Base-by-base conservation (phyloP, 2,888 invertebrate genomes). In the Eubasilissa splendida region DNA sequence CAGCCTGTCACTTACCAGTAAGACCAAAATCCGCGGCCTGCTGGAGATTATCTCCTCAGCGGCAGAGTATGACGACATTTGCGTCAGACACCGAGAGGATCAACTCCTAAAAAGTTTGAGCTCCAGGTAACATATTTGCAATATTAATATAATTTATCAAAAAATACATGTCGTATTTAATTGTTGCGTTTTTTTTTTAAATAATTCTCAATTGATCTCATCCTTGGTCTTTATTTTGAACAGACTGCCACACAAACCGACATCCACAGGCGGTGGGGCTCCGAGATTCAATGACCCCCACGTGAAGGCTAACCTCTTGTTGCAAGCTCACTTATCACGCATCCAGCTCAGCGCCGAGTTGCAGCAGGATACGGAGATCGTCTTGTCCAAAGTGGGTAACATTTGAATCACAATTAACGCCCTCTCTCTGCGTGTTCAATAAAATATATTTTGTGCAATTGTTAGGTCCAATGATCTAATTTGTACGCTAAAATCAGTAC, bases 1-100 rank as follows among this genome's bases (percentile, higher is more conserved):
- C 92, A 98, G 98, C 86, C 93, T 99, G 86, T 99, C 99, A 0
- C 90, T 99, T 71, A 99, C 98, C 85, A 96, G 93, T 85, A 99
- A 99, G 90, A 99, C 99, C 0, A 99, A 99, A 90, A 97, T 99
- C 82, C 94, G 98, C 11, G 99, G 99, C 1, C 91, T 99, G 9
- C 90, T 99, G 85, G 99, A 99, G 91, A 99, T 99, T 87, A 97
- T 99, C 83, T 96, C 99, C 0, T 97, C 97, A 2, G 99, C 99
- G 0, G 97, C 97, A 0, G 99, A 99, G 89, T 99, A 98, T 89
- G 96, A 97, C 83, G 95, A 95, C 85, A 94, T 99, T 78, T 95
- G 97, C 58, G 97, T 99, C 77, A 89, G 99, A 9, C 99, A 99
- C 87, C 94, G 96, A 9, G 99, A 99, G 88, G 99, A 99, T 87